Conservation (phyloP, 2,888 invertebrate species). For the Metalampra italica region DNA sequence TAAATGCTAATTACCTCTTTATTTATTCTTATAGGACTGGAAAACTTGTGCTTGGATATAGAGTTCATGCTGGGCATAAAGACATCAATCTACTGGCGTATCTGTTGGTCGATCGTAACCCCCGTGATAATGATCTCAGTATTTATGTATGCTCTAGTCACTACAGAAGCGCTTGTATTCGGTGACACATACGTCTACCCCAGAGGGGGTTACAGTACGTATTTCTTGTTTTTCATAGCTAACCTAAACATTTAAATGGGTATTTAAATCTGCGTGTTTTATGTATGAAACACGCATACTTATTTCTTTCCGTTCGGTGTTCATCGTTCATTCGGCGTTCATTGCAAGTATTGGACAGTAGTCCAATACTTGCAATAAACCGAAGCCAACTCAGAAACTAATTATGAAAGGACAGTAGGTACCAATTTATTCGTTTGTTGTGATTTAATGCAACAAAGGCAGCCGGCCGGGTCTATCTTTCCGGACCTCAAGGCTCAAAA, state of each 20-base stretch:
- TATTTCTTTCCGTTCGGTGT: too few relatives aligned
- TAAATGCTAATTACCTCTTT: not conserved
- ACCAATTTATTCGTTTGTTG: too few relatives aligned
- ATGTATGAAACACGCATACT: too few relatives aligned
- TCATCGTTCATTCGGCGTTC: too few relatives aligned
- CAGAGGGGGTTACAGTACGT: slow-evolving; percentile 77
- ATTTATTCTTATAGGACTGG: slow-evolving; percentile 46
- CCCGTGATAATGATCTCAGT: slow-evolving; percentile 84
- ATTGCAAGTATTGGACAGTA: too few relatives aligned
- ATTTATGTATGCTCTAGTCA: slow-evolving; percentile 84
- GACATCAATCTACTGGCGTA: slow-evolving; percentile 85
- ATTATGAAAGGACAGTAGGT: too few relatives aligned
- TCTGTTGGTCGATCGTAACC: slow-evolving; percentile 87
- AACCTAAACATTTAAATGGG: not conserved
- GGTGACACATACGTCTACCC: slow-evolving; percentile 79
- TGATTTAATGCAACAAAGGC: too few relatives aligned
- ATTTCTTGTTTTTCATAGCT: slow-evolving; percentile 2
- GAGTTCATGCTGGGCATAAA: slow-evolving; percentile 88
- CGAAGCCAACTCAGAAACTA: too few relatives aligned
- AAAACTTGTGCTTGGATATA: slow-evolving; percentile 78
- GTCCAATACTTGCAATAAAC: too few relatives aligned
- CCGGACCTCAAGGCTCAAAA: too few relatives aligned
- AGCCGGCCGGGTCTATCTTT: too few relatives aligned
- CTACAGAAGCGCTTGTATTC: slow-evolving; percentile 80
- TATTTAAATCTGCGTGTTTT: too few relatives aligned